Evolutionary conservation across 2,888 invertebrate genomes (phyloP).

Genomic region (Byasa hedistus): DNA sequence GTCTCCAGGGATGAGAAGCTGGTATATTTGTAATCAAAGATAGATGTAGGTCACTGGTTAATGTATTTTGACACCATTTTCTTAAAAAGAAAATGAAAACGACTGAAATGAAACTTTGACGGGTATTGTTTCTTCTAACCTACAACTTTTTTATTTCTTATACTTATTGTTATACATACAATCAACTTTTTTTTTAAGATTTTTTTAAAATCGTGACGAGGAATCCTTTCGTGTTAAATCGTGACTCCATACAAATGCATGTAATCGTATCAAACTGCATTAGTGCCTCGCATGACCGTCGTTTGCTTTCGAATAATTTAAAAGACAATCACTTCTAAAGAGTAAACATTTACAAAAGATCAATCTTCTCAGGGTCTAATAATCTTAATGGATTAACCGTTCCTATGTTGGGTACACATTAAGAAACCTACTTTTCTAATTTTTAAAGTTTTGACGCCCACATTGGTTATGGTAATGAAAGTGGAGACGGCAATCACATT

Average conservation of each 20-base stretch:
- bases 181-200: no score
- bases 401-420: conserved; percentile 3
- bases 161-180: neutral
- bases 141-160: neutral
- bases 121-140: neutral
- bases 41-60: neutral
- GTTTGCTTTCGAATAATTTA: conserved; percentile 24
- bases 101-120: neutral
- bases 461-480: neutral
- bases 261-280: conserved; percentile 8
- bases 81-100: neutral
- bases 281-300: conserved; percentile 11
- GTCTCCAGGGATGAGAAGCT: neutral
- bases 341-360: conserved; percentile 24
- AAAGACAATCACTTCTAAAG: conserved; percentile 18
- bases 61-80: neutral
- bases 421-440: neutral
- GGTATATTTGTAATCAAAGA: neutral
- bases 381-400: conserved; percentile 23
- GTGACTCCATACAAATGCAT: neutral
- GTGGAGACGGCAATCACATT: neutral
- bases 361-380: conserved; percentile 5
- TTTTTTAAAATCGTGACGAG: no score
- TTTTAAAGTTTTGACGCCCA: conserved; percentile 2
- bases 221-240: neutral